Conservation (phyloP, 2,113 vertebrate genomes). For the Heterocephalus glaber region DNA sequence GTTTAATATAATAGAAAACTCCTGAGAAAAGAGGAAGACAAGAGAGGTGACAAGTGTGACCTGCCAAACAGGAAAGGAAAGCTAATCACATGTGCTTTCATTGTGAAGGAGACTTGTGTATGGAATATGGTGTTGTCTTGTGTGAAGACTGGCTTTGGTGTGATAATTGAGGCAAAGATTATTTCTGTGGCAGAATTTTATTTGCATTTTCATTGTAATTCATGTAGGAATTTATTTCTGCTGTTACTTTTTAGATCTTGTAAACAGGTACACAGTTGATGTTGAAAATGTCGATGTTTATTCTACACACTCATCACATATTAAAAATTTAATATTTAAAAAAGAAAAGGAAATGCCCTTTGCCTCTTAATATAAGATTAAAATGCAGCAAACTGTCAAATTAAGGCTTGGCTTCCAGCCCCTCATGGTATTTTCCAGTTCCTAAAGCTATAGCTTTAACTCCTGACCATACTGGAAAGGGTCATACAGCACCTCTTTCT, state of each 20-base stretch:
- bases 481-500: rapidly evolving
- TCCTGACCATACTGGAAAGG: not conserved
- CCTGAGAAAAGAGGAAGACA: not conserved
- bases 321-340: not conserved
- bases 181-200: not conserved
- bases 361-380: not conserved
- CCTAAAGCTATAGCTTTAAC: not conserved
- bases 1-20: not conserved
- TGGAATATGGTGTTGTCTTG: not conserved
- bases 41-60: not conserved
- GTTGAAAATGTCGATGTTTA: not conserved
- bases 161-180: not conserved
- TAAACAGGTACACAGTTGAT: not conserved
- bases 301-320: not conserved
- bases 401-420: not conserved
- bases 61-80: too few relatives aligned
- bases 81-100: not conserved
- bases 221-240: not conserved
- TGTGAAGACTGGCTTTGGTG: not conserved
- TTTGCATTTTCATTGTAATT: not conserved
- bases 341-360: not conserved
- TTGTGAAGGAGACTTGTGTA: not conserved
- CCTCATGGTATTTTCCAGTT: not conserved
- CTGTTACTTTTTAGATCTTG: not conserved
- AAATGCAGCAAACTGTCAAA: not conserved